A percentile compares a stretch with the other conserved stretches of the same genome.
These are phyloP conservation scores for Choristoneura rosaceana DNA, from an alignment of 2,888 invertebrate species.

Conservation along the genomic window DNA sequence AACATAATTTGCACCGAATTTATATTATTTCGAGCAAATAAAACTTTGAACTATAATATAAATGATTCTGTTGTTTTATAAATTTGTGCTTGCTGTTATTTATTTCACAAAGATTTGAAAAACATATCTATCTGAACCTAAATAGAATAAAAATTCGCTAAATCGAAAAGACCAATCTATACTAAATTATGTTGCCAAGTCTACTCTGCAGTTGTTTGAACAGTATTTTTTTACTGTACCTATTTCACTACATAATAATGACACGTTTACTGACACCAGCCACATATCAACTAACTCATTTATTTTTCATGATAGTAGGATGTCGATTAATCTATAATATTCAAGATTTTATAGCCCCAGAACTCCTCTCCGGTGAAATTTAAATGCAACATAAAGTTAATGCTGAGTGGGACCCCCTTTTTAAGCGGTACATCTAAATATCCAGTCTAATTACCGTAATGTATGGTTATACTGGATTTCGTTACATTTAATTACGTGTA, in stretches of 20 bases:
- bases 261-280: background rate
- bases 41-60: too few relatives aligned
- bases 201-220: too few relatives aligned
- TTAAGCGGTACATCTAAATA: background rate
- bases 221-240: too few relatives aligned
- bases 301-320: background rate
- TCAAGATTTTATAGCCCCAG: background rate
- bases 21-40: too few relatives aligned
- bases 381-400: background rate
- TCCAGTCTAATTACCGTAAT: background rate
- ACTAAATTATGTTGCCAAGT: too few relatives aligned
- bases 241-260: background rate
- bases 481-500: conserved; percentile 22
- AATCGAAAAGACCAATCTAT: too few relatives aligned
- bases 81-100: too few relatives aligned
- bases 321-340: background rate
- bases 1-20: too few relatives aligned
- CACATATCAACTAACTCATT: background rate
- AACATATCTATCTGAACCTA: too few relatives aligned
- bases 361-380: background rate
- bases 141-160: too few relatives aligned
- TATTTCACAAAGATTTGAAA: too few relatives aligned
- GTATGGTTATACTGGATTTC: conserved; percentile 8
- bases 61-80: too few relatives aligned
- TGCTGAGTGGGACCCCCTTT: background rate